Evolutionary conservation across 2,888 invertebrate species (phyloP), one percentile per base, ranked within the genome.

Genomic region (Thera britannica): DNA sequence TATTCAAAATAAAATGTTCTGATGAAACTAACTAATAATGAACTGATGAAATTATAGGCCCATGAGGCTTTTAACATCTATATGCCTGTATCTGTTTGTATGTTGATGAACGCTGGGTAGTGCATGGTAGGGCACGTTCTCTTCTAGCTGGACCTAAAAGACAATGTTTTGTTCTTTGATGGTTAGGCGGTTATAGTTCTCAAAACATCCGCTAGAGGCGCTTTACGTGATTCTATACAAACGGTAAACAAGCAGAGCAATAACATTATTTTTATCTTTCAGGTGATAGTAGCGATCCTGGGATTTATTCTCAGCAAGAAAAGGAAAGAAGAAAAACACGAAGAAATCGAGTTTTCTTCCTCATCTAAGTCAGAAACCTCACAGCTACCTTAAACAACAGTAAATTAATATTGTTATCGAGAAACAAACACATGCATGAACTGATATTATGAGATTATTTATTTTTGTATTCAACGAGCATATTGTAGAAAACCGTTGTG

Each of bases 401-500:
- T 48, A 55, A 55, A 55, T 52, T 52, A 56, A 51, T 52, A 67
- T n/a, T 12, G 8, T 57, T 51, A 38, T 36, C 49, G 34, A 41
- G 0, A 4, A 64, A 46, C 34, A 7, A 64, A 46, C 12, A 4
- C 34, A 51, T 57, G 48, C 54, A 55, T 58, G 23, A 62, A 51
- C 2, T 64, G 64, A 61, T 34, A 5, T 35, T 70, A 59, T 36
- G 36, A 60, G 23, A 54, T 51, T 41, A 51, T 59, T 65, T 62
- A 63, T 58, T 67, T 65, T 51, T 34, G 52, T 52, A 68, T 49
- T 62, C 48, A 56, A 2, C n/a, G 64, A 12, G 36, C 52, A 61
- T 51, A 63, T 46, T 67, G 68, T 69, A 67, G 67, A 71, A 74
- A 72, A 71, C 68, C 65, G 66, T 66, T 73, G 58, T 62, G 59